phyloP scores from a whole-genome alignment of 2,797 vertebrate genomes.

The Margarornis squamiger region DNA sequence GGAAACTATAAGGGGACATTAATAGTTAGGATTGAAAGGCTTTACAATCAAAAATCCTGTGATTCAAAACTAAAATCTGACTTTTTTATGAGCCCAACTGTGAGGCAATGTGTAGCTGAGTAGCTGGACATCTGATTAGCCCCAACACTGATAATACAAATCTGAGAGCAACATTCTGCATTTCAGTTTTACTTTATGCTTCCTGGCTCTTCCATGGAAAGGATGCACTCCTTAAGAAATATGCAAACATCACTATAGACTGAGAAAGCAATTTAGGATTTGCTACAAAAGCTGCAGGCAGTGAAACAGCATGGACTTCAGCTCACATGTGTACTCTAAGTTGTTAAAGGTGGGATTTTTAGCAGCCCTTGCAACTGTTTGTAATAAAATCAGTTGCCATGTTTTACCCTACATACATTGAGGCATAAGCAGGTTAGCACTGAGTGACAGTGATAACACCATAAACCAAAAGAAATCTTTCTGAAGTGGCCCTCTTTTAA shows the following conservation, averaged over 20 bases:
- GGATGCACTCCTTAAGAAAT: background rate
- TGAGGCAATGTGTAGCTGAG: background rate
- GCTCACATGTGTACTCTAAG: fast-evolving
- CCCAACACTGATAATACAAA: background rate
- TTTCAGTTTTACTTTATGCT: background rate
- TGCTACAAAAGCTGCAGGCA: background rate
- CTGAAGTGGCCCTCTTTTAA: background rate
- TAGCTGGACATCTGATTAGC: background rate
- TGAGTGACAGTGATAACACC: background rate
- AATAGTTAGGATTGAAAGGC: background rate
- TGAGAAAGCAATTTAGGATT: background rate
- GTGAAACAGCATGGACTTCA: background rate
- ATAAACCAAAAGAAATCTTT: background rate
- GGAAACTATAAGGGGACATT: background rate
- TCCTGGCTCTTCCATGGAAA: background rate
- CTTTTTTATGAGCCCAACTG: background rate
- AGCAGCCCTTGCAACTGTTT: background rate
- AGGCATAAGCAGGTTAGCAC: background rate
- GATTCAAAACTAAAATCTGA: background rate
- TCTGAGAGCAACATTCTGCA: background rate
- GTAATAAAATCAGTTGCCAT: background rate
- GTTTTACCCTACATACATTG: background rate
- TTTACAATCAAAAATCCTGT: background rate
- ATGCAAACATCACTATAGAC: background rate
- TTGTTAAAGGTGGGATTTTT: background rate